These are phyloP conservation scores for Chironomus tepperi DNA, from an alignment of 1,140 invertebrate genomes.

Conservation along the genomic window DNA sequence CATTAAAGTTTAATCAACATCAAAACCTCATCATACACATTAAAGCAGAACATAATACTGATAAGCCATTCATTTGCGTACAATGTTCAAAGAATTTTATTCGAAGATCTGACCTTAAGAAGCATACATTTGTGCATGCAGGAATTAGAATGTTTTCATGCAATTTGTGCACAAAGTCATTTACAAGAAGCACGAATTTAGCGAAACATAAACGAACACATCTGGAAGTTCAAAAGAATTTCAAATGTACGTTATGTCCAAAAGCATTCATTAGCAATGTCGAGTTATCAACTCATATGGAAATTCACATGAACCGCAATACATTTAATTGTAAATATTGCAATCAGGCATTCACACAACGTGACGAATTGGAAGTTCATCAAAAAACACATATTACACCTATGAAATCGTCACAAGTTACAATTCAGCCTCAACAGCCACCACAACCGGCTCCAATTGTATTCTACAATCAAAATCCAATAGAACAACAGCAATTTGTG, in stretches of 20 bases:
- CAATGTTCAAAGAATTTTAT: slow-evolving; percentile 55
- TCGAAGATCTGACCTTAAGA: slow-evolving; percentile 52
- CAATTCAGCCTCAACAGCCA: background rate
- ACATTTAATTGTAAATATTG: slow-evolving; percentile 59
- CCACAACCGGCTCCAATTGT: background rate
- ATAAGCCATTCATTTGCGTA: slow-evolving; percentile 54
- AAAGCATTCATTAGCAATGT: slow-evolving; percentile 61
- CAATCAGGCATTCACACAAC: slow-evolving; percentile 53
- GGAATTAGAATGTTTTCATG: slow-evolving; percentile 59
- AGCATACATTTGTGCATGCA: slow-evolving; percentile 63
- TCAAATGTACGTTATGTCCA: slow-evolving; percentile 63
- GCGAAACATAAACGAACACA: slow-evolving; percentile 75
- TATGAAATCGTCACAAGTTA: background rate
- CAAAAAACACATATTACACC: slow-evolving; percentile 45
- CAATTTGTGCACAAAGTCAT: slow-evolving; percentile 56
- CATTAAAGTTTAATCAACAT: slow-evolving; percentile 45
- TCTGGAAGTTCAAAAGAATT: slow-evolving; percentile 52
- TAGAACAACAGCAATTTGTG: slow-evolving; percentile 27
- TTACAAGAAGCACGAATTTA: slow-evolving; percentile 69
- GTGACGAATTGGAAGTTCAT: slow-evolving; percentile 52
- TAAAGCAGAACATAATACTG: slow-evolving; percentile 50
- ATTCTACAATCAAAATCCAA: slow-evolving; percentile 31
- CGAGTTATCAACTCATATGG: slow-evolving; percentile 56
- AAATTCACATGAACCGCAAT: slow-evolving; percentile 62
- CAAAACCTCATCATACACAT: slow-evolving; percentile 50